A percentile compares a stretch with the other conserved stretches of the same genome.
These are phyloP conservation scores for Prietella phreatophila DNA, from an alignment of 2,113 vertebrate genomes.

Conservation along the genomic window DNA sequence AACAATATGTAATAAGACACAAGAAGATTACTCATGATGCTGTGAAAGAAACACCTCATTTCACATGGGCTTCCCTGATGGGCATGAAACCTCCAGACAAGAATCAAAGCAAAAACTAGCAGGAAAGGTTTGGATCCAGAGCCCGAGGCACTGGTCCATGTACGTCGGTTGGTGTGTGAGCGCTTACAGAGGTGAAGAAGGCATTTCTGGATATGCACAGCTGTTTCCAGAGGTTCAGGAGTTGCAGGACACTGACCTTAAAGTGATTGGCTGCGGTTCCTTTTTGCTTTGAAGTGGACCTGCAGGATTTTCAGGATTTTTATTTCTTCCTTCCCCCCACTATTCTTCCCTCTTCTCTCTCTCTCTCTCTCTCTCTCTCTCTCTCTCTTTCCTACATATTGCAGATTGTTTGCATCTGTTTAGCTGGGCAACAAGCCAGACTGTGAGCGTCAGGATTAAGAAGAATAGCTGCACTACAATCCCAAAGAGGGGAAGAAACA, in stretches of 20 bases:
- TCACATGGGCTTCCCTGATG: background rate
- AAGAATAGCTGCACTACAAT: constrained; percentile 57
- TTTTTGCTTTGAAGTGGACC: constrained; percentile 52
- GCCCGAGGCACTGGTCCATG: background rate
- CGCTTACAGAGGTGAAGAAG: background rate
- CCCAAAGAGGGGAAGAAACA: constrained; percentile 58
- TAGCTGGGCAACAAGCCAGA: constrained; percentile 60
- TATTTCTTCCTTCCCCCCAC: constrained; percentile 33
- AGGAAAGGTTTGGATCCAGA: background rate
- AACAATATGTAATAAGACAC: background rate
- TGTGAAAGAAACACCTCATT: background rate
- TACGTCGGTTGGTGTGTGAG: background rate
- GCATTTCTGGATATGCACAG: constrained; percentile 35
- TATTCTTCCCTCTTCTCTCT: background rate
- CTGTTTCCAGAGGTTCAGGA: constrained; percentile 49
- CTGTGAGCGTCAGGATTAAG: constrained; percentile 62
- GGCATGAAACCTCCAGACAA: background rate
- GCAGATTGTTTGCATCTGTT: constrained; percentile 56
- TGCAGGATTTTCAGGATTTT: constrained; percentile 39
- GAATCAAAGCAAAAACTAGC: background rate
- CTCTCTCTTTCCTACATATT: constrained; percentile 32
- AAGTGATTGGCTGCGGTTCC: constrained; percentile 16
- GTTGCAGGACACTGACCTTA: constrained; percentile 30
- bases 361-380: background rate
- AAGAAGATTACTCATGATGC: background rate